Conservation (phyloP, 2,113 vertebrate species). For the Corvus cornix region DNA sequence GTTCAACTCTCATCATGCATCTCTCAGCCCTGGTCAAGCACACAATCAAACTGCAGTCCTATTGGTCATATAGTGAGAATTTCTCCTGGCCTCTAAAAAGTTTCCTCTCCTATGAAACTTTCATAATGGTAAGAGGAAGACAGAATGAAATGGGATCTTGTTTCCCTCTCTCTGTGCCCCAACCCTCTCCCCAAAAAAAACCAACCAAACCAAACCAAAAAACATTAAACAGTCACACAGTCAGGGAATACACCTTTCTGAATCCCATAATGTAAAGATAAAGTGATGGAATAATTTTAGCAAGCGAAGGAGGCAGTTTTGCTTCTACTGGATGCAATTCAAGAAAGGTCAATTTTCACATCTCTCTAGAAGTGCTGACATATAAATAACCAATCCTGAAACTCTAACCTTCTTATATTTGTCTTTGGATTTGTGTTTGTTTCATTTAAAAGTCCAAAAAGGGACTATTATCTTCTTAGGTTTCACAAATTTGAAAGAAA, state of each 20-base stretch:
- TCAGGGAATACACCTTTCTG: not conserved
- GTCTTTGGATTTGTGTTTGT: not conserved
- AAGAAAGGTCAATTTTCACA: rapidly evolving
- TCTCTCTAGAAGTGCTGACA: not conserved
- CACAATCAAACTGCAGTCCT: not conserved
- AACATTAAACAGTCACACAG: not conserved
- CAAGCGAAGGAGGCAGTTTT: not conserved
- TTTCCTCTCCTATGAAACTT: not conserved
- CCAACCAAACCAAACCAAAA: not conserved
- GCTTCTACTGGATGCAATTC: not conserved
- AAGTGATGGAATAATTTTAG: not conserved
- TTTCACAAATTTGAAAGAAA: not conserved
- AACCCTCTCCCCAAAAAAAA: not conserved
- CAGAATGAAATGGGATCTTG: not conserved
- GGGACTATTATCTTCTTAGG: rapidly evolving
- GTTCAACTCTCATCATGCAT: rapidly evolving
- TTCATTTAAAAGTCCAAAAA: not conserved
- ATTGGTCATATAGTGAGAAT: not conserved
- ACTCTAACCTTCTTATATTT: not conserved
- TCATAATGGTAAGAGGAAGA: not conserved
- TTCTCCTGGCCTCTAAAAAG: not conserved
- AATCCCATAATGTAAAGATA: not conserved
- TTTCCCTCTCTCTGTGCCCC: not conserved
- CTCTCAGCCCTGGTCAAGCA: not conserved
- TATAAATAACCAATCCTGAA: not conserved